These are phyloP conservation scores for Aphodius sticticus DNA, from an alignment of 2,888 invertebrate species.

Conservation along the genomic window DNA sequence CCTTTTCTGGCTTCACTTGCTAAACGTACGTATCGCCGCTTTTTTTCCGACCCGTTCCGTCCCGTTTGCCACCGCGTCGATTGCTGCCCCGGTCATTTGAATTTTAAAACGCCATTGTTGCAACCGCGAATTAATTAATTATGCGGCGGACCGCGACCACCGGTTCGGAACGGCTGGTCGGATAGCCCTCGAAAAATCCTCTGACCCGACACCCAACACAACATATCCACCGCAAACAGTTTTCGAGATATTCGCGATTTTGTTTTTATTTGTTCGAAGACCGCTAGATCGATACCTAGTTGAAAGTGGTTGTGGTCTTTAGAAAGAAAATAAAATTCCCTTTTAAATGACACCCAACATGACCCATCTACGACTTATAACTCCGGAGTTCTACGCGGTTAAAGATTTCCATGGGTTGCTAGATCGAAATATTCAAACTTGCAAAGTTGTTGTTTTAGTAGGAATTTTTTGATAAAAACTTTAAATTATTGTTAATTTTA, in stretches of 20 bases:
- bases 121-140: conserved; percentile 4
- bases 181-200: background rate
- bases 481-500: background rate
- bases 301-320: background rate
- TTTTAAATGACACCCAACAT: background rate
- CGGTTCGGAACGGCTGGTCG: background rate
- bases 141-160: background rate
- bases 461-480: background rate
- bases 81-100: conserved; percentile 4
- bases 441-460: background rate
- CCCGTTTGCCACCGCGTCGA: background rate
- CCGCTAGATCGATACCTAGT: background rate
- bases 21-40: background rate
- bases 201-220: background rate
- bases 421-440: background rate
- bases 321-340: background rate
- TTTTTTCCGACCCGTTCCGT: background rate
- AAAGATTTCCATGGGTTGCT: background rate
- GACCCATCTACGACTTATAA: background rate
- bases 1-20: background rate
- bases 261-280: background rate
- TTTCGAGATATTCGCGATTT: background rate
- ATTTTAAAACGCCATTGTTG: conserved; percentile 4
- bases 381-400: background rate
- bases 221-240: background rate